Base-by-base conservation (phyloP, 2,797 vertebrate genomes). In the Tokudaia muenninki region DNA sequence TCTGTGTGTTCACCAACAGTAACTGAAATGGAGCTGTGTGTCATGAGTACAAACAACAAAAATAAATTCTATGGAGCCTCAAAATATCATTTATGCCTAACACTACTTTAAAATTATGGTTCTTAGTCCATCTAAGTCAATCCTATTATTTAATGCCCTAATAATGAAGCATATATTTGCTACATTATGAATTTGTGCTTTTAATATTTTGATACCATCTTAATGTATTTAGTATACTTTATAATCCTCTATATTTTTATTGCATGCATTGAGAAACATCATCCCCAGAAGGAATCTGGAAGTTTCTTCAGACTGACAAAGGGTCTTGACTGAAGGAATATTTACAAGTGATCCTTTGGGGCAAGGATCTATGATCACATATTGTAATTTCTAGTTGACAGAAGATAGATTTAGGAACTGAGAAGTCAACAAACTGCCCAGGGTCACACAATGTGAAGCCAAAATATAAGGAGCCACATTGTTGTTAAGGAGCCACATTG, bases 161-260 rank as follows among this genome's bases (percentile, higher is more conserved):
- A 97, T 97, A 98, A 97, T 70, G 89, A 94, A 95, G 70, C 22
- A 22, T 0, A 0, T 47, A 29, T 31, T 37, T 44, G 83, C 65
- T 94, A 74, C 21, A 41, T 34, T 90, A 90, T 84, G 88, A 91
- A 97, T 89, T 89, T 93, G 80, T 82, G 80, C 41, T 13, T 92
- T 96, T 98, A 97, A 96, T 97, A 91, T 81, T 96, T 94, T 84
- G 92, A 90, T 94, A 26, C 63, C 87, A 96, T 97, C 96, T 97
- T 91, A 95, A 91, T 93, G n/a, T 94, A 94, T 94, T 79, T 87
- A 94, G 91, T 72, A 65, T 2, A 52, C 52, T 96, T 91, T 61
- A 63, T 79, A 95, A 91, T 91, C 79, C n/a, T 87, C 11, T 47
- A 41, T n/a, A 24, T 96, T 96, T 97, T 95, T 95, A 67, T 93